Evolutionary conservation across 2,888 invertebrate genomes (phyloP).

Genomic region (Melieria crassipennis): DNA sequence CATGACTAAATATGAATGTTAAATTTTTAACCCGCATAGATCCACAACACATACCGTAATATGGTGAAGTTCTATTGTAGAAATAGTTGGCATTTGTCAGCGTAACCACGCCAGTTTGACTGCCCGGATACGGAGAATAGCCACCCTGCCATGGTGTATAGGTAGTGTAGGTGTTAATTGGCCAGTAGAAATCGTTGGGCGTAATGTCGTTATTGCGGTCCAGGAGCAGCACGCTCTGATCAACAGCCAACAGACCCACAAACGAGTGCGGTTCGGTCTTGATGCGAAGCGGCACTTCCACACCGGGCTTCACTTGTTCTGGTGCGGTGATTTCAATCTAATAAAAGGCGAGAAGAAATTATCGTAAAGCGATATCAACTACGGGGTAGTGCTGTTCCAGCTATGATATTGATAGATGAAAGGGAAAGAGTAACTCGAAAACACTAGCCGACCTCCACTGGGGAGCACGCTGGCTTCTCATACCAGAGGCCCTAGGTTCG

Average conservation of each 20-base stretch:
- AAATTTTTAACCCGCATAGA: too few relatives aligned
- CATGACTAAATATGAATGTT: too few relatives aligned
- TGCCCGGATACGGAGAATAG: constrained; percentile 58
- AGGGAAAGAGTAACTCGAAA: too few relatives aligned
- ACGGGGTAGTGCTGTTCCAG: not conserved
- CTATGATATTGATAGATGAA: too few relatives aligned
- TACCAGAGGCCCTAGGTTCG: too few relatives aligned
- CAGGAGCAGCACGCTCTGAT: constrained; percentile 80
- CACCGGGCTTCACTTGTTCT: constrained; percentile 78
- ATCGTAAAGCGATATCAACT: not conserved
- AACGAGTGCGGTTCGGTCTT: constrained; percentile 85
- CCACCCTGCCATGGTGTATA: constrained; percentile 63
- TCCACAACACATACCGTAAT: not conserved
- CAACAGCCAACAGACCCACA: constrained; percentile 87
- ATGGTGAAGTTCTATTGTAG: constrained; percentile 54
- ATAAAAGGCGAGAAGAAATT: not conserved
- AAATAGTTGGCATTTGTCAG: constrained; percentile 62
- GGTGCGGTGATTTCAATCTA: constrained; percentile 75
- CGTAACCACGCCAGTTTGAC: constrained; percentile 57
- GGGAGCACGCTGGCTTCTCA: too few relatives aligned
- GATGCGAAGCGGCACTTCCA: constrained; percentile 80
- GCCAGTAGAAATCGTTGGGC: constrained; percentile 70
- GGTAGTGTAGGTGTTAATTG: constrained; percentile 72
- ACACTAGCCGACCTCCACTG: too few relatives aligned
- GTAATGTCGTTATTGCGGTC: constrained; percentile 71